Evolutionary conservation across 2,888 invertebrate genomes (phyloP), one percentile per base, ranked within the genome.

Genomic region (Tanaodytes sp.): DNA sequence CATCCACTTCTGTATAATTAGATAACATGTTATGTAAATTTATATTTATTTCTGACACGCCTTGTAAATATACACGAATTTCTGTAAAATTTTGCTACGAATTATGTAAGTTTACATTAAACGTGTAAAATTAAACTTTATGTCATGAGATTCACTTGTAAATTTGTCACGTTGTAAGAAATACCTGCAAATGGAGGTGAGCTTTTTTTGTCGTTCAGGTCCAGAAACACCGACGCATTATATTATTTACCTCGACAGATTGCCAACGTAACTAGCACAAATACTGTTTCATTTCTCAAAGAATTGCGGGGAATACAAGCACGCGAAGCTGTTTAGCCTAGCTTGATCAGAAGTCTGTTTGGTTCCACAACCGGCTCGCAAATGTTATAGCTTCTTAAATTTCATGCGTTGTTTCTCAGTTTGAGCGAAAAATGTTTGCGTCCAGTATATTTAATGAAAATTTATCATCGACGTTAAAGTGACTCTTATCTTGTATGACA

Each of bases 351-450:
- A 52, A 51, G 51, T 48, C 43, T 36, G 45, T 61, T 61, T 39
- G 45, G 45, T 46, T 68, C 30, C 39, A 51, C 31, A 27, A 43
- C 30, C 63, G 59, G 71, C 72, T 75, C 72, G 76, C 75, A 81
- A 81, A 80, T 81, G 77, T 77, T 75, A 80, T 81, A 79, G 78
- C 76, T 72, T 79, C 76, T 78, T 65, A 71, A 78, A 80, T 80
- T 78, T 76, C 74, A 55, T 58, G 19, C 42, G 48, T 52, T 43
- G 51, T 68, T 62, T 51, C 51, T 46, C 40, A 23, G 46, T 46
- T 68, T 63, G 65, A 74, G 72, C 69, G 70, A 73, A 40, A 37
- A 33, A 48, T 49, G 40, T 42, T 43, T 45, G 18, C 6, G 27
- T 46, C 31, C 11, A n/a, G 16, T 8, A 14, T 33, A 33, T 40